phyloP scores from a whole-genome alignment of 92 coral and sea anemone genomes.

The Actinostola sp. region DNA sequence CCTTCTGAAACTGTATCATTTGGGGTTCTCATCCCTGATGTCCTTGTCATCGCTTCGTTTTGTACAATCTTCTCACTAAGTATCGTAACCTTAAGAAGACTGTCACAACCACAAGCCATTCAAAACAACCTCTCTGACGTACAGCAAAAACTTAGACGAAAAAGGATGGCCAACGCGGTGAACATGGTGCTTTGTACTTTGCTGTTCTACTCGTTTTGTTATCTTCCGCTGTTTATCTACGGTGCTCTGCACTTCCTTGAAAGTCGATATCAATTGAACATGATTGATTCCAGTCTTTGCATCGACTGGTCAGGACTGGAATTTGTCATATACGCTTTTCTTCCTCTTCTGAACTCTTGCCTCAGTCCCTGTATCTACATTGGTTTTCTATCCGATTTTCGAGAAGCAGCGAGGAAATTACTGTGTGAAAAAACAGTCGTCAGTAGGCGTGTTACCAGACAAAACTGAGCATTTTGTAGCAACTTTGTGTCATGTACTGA shows the following conservation, averaged over 20 bases:
- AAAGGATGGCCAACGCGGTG: slow-evolving; percentile 1
- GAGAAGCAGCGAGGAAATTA: no score
- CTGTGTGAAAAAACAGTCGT: no score
- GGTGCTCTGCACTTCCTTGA: background rate
- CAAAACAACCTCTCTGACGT: background rate
- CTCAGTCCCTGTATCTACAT: slow-evolving; percentile 3
- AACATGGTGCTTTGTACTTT: slow-evolving; percentile 1
- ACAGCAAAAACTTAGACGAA: background rate
- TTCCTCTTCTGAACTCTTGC: background rate
- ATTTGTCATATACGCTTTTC: background rate
- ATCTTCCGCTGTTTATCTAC: background rate
- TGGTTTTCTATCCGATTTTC: no score
- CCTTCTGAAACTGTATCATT: background rate
- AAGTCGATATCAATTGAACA: no score
- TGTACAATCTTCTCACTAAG: background rate
- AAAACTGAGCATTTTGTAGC: no score
- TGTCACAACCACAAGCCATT: background rate
- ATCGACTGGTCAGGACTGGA: background rate
- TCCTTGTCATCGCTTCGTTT: background rate
- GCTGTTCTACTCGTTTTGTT: background rate
- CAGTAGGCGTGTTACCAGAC: no score
- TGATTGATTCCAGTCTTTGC: background rate
- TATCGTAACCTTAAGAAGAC: slow-evolving; percentile 1
- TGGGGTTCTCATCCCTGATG: no score
- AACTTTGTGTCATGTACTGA: no score